phyloP scores from a whole-genome alignment of 2,888 invertebrate species.

The Hyposoter dolosus region DNA sequence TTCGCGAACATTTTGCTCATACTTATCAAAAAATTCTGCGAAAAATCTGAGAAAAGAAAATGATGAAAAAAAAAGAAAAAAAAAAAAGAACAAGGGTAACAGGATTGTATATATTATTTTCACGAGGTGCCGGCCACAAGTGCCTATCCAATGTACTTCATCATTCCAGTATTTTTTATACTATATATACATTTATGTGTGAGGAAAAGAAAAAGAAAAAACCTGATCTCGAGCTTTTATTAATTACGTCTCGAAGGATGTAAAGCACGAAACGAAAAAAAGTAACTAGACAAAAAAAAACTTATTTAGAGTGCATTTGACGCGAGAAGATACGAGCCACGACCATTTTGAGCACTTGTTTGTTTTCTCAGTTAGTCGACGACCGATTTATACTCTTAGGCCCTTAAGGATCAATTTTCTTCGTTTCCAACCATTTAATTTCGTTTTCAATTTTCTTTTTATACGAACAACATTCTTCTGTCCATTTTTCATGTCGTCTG shows the following conservation, averaged over 20 bases:
- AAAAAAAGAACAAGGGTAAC: slow-evolving; percentile 24
- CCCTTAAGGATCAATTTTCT: slow-evolving; percentile 69
- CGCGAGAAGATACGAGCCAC: slow-evolving; percentile 26
- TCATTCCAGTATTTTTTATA: slow-evolving; percentile 73
- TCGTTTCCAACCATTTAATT: slow-evolving; percentile 45
- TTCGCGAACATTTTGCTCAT: slow-evolving; percentile 56
- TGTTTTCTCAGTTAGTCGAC: slow-evolving; percentile 44
- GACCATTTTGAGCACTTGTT: slow-evolving; percentile 25
- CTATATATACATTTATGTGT: slow-evolving; percentile 23
- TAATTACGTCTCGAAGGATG: slow-evolving; percentile 55
- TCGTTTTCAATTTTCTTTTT: slow-evolving; percentile 26
- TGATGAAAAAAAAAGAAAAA: neutral
- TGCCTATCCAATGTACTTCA: slow-evolving; percentile 67
- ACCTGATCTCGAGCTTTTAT: slow-evolving; percentile 66
- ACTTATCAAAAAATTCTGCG: slow-evolving; percentile 32
- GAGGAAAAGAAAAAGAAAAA: slow-evolving; percentile 47
- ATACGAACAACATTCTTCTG: slow-evolving; percentile 40
- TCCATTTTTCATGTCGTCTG: slow-evolving; percentile 31
- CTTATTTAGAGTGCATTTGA: slow-evolving; percentile 38
- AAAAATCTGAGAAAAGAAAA: slow-evolving; percentile 1
- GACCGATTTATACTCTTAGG: slow-evolving; percentile 71
- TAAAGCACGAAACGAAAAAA: slow-evolving; percentile 27
- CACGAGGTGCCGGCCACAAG: slow-evolving; percentile 57
- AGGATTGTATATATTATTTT: slow-evolving; percentile 54
- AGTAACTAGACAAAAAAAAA: slow-evolving; percentile 13